These are phyloP conservation scores for Hystrix cristata DNA, from an alignment of 2,113 vertebrate genomes.

Conservation along the genomic window DNA sequence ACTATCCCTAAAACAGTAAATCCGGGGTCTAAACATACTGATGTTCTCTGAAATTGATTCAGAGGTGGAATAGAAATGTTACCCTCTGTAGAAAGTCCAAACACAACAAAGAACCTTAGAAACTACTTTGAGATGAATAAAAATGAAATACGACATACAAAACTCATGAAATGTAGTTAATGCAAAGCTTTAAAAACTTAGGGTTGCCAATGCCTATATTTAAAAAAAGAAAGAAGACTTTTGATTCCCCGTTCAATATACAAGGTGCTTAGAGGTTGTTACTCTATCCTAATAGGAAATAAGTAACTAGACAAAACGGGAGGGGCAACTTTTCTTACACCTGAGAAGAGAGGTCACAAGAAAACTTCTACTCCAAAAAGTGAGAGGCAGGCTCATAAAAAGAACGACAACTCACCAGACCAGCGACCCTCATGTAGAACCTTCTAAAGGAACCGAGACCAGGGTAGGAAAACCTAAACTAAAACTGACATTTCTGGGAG, in stretches of 20 bases:
- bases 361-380: not conserved
- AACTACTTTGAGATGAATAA: slow-evolving; percentile 47
- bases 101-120: not conserved
- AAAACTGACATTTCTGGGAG: not conserved
- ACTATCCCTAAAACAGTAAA: not conserved
- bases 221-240: slow-evolving; percentile 5
- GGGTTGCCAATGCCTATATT: not conserved
- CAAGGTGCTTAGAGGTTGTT: not conserved
- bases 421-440: not conserved
- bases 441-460: not conserved
- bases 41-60: slow-evolving; percentile 1
- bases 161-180: not conserved
- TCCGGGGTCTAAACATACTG: not conserved
- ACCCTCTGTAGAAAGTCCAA: not conserved
- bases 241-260: not conserved
- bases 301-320: not conserved
- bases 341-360: slow-evolving; percentile 15
- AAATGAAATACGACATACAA: not conserved
- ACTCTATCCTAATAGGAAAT: not conserved
- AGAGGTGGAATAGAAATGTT: not conserved
- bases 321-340: not conserved
- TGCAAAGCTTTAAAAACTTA: not conserved
- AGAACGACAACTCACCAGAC: not conserved
- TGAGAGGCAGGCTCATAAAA: not conserved
- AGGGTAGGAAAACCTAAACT: not conserved